Conservation (phyloP, 2,113 vertebrate genomes). For the Mohoua ochrocephala region DNA sequence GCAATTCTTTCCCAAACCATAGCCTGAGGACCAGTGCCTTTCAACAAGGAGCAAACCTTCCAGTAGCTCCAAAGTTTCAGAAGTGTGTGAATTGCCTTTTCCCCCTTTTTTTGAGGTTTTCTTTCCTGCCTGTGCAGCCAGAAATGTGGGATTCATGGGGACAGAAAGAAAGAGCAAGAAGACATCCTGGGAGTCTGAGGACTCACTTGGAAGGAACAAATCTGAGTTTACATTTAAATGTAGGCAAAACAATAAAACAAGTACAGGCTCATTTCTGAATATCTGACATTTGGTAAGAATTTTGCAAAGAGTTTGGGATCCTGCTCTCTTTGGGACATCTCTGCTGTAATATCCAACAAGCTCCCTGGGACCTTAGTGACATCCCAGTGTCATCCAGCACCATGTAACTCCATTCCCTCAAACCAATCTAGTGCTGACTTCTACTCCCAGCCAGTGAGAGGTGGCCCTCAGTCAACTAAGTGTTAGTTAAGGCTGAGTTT, state of each 20-base stretch:
- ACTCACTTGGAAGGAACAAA: not conserved
- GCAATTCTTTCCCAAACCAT: not conserved
- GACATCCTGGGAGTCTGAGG: not conserved
- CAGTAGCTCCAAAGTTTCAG: not conserved
- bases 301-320: not conserved
- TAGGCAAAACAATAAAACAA: not conserved
- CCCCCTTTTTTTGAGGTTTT: not conserved
- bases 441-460: not conserved
- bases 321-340: not conserved
- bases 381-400: not conserved
- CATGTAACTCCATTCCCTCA: not conserved
- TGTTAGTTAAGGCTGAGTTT: not conserved
- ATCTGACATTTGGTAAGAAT: not conserved
- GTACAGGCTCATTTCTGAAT: not conserved
- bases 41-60: not conserved
- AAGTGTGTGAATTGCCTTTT: not conserved
- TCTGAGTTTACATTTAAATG: not conserved
- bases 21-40: not conserved
- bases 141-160: not conserved
- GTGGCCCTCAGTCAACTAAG: not conserved
- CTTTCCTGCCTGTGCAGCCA: not conserved
- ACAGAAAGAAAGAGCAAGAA: not conserved
- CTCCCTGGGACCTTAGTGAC: not conserved
- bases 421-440: not conserved
- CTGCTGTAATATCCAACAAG: accelerated